Percentiles rank a stretch among this genome's conserved stretches.
Conservation (phyloP, 2,113 vertebrate species). For the Bos indicus region DNA sequence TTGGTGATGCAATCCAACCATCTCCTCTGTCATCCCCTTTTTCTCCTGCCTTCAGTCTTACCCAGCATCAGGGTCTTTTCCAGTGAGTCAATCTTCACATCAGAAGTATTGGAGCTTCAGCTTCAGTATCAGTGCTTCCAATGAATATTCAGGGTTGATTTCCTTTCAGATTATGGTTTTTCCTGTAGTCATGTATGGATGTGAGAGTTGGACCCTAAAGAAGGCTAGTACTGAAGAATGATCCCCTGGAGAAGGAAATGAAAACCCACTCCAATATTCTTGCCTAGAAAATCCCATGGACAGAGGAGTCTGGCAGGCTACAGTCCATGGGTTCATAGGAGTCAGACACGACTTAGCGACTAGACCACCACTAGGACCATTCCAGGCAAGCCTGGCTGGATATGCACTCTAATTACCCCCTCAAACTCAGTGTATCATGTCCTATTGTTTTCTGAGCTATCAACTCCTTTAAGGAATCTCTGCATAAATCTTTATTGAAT, state of each 20-base stretch:
- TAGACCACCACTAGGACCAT: not conserved
- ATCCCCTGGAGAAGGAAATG: not conserved
- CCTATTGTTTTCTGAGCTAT: not conserved
- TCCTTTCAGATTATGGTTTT: not conserved
- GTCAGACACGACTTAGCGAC: not conserved
- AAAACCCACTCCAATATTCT: not conserved
- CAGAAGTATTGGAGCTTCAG: not conserved
- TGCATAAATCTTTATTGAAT: not conserved
- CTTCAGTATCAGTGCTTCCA: not conserved
- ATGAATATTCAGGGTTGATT: not conserved
- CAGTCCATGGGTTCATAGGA: not conserved
- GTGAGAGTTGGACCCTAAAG: not conserved
- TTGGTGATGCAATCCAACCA: not conserved
- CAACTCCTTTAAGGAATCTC: not conserved
- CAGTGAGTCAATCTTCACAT: not conserved
- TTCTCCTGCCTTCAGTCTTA: not conserved
- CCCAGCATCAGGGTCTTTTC: not conserved
- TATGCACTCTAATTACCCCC: not conserved
- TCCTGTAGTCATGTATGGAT: not conserved
- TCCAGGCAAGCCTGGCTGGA: not conserved
- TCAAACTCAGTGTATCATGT: not conserved
- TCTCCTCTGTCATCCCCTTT: not conserved
- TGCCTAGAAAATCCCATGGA: not conserved
- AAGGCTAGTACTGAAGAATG: not conserved
- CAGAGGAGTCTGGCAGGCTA: not conserved